Conservation (phyloP, 2,797 vertebrate genomes). For the Hydrolagus colliei region DNA sequence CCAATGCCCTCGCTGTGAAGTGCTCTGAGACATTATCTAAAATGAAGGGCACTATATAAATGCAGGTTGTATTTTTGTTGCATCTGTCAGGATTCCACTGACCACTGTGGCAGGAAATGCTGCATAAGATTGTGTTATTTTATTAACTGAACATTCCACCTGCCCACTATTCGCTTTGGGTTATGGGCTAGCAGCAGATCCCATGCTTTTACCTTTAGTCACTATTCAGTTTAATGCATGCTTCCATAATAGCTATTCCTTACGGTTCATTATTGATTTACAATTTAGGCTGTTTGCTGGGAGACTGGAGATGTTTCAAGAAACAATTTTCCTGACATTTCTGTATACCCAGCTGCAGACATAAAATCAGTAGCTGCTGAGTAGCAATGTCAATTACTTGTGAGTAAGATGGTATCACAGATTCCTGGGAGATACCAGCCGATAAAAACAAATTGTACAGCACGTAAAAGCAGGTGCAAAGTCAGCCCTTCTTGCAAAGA, state of each 20-base stretch:
- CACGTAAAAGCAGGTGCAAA: background rate
- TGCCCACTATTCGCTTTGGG: background rate
- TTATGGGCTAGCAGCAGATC: background rate
- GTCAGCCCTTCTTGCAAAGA: background rate
- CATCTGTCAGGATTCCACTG: too few species aligned
- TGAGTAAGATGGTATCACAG: background rate
- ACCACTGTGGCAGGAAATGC: too few species aligned
- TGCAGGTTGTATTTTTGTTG: too few species aligned
- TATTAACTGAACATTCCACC: background rate
- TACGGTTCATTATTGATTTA: conserved; percentile 8
- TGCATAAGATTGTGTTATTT: background rate
- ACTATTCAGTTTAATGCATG: background rate
- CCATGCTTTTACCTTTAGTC: background rate
- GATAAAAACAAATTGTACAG: conserved; percentile 24
- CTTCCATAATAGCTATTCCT: conserved; percentile 7
- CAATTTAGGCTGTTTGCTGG: background rate
- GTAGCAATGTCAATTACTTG: background rate
- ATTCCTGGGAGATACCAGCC: conserved; percentile 5
- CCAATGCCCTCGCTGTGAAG: too few species aligned
- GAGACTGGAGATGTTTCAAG: conserved; percentile 7
- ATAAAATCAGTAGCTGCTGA: conserved; percentile 21
- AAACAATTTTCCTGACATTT: conserved; percentile 21
- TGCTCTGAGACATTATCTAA: too few species aligned
- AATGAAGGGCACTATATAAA: too few species aligned
- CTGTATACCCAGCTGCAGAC: conserved; percentile 4